Evolutionary conservation across 2,797 vertebrate genomes (phyloP).

Genomic region (Alectoris magna): DNA sequence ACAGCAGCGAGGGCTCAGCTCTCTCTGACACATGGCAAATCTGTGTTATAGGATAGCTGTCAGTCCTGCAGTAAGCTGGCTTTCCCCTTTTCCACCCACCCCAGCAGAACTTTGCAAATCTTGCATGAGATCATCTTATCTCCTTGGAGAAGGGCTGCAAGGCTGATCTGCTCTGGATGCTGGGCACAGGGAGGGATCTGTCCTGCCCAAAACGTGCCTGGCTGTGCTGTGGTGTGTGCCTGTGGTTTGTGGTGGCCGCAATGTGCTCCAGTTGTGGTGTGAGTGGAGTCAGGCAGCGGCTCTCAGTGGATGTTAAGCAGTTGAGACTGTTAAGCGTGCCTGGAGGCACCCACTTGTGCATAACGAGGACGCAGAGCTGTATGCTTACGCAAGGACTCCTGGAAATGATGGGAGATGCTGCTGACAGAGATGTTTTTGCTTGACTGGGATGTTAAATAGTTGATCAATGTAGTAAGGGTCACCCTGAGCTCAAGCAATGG

Average conservation of each 20-base stretch:
- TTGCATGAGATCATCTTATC: rapidly evolving
- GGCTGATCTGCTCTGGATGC: background rate
- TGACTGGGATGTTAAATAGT: background rate
- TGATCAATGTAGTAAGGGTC: background rate
- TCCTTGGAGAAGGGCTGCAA: background rate
- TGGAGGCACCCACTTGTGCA: background rate
- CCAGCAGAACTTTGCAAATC: background rate
- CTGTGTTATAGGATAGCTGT: background rate
- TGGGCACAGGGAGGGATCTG: too few relatives aligned
- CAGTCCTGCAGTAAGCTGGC: rapidly evolving
- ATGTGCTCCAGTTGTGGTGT: background rate
- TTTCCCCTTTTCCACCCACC: background rate
- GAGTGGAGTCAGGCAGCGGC: background rate
- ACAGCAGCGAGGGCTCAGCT: background rate
- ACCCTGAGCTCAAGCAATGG: background rate
- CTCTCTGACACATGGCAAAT: background rate
- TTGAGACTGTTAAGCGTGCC: background rate
- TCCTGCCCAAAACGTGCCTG: background rate
- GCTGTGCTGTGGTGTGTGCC: background rate
- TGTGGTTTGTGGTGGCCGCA: background rate
- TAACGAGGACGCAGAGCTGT: background rate
- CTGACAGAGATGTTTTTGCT: constrained; percentile 12
- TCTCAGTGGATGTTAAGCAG: background rate
- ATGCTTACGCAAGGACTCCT: background rate
- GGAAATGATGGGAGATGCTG: background rate